Percentiles rank a stretch among this genome's conserved stretches.
phyloP scores from a whole-genome alignment of 2,113 vertebrate genomes.

The Microcebus murinus region DNA sequence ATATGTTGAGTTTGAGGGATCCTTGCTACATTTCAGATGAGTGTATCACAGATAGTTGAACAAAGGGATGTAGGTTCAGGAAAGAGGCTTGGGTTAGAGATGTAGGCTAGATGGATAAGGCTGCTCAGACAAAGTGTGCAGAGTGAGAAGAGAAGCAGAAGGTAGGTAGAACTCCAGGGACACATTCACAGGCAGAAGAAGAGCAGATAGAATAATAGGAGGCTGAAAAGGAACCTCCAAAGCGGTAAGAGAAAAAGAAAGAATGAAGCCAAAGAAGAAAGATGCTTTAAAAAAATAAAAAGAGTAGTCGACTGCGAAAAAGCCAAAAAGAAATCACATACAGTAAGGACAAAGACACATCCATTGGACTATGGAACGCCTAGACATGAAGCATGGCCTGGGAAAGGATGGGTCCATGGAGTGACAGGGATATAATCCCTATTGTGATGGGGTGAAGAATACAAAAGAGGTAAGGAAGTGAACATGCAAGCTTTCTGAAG shows the following conservation, averaged over 20 bases:
- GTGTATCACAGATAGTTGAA: not conserved
- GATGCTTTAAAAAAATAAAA: not conserved
- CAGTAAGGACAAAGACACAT: not conserved
- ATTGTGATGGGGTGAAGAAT: not conserved
- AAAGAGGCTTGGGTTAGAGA: not conserved
- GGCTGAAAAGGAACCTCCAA: not conserved
- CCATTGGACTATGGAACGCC: rapidly evolving
- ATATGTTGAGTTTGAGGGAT: not conserved
- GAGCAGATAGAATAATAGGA: not conserved
- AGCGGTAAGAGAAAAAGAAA: not conserved
- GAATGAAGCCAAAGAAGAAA: not conserved
- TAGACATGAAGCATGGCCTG: not conserved
- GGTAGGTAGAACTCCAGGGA: not conserved
- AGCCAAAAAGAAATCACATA: not conserved
- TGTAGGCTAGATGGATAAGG: not conserved
- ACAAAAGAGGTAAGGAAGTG: not conserved
- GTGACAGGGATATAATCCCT: rapidly evolving
- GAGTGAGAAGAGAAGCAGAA: not conserved
- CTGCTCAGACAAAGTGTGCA: not conserved
- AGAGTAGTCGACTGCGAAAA: not conserved
- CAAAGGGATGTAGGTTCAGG: not conserved
- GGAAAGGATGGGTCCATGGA: not conserved
- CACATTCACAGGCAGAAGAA: not conserved
- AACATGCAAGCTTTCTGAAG: not conserved
- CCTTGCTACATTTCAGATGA: not conserved